These are phyloP conservation scores for Clupea harengus DNA, from an alignment of 2,113 vertebrate species.

Conservation along the genomic window DNA sequence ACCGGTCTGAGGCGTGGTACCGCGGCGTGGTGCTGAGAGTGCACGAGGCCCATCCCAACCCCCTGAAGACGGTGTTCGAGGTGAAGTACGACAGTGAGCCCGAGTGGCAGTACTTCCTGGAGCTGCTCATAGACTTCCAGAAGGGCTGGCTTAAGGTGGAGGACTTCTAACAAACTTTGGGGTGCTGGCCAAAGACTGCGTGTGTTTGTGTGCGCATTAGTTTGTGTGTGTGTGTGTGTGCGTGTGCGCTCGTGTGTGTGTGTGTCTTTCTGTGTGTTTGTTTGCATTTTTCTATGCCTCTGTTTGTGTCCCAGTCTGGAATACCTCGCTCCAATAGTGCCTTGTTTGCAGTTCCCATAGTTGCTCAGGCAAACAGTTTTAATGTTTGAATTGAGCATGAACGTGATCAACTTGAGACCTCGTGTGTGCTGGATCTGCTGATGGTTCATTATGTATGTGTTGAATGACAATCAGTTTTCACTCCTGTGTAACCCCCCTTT, in stretches of 20 bases:
- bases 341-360: background rate
- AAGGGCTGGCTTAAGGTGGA: conserved; percentile 78
- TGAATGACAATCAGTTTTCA: background rate
- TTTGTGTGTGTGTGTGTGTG: background rate
- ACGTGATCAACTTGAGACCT: background rate
- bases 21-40: conserved; percentile 71
- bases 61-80: conserved; percentile 73
- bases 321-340: background rate
- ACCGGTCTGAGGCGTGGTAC: conserved; percentile 77
- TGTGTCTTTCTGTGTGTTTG: conserved; percentile 1
- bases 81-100: conserved; percentile 80
- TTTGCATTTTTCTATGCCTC: conserved; percentile 1
- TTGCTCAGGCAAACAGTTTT: background rate
- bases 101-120: conserved; percentile 76
- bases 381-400: background rate
- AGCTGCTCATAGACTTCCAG: conserved; percentile 73
- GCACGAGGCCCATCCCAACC: conserved; percentile 64
- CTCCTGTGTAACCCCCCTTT: background rate
- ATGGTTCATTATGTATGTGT: background rate
- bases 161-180: conserved; percentile 42
- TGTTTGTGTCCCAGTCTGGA: background rate
- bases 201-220: background rate
- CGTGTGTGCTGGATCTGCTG: background rate
- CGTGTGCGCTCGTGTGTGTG: background rate
- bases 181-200: background rate